phyloP scores from a whole-genome alignment of 2,888 invertebrate species.

The Clanis bilineata region DNA sequence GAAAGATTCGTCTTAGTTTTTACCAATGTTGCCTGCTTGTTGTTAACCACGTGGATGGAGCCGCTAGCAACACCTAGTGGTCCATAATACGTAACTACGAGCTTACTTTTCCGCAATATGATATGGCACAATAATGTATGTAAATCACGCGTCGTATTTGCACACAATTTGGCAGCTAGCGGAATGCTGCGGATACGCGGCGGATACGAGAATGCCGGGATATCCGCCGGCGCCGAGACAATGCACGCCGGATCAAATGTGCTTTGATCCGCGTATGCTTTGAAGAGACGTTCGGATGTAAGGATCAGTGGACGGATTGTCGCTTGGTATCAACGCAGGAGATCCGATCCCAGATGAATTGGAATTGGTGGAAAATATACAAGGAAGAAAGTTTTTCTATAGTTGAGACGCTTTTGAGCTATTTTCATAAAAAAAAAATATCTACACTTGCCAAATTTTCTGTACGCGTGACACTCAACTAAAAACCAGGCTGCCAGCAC shows the following conservation, averaged over 20 bases:
- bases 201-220: background rate
- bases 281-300: background rate
- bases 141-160: background rate
- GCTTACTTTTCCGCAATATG: background rate
- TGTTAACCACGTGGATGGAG: no score
- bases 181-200: background rate
- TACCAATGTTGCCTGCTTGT: no score
- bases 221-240: constrained; percentile 13
- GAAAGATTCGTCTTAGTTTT: no score
- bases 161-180: background rate
- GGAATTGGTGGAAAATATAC: background rate
- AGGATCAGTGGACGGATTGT: background rate
- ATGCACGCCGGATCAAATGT: background rate
- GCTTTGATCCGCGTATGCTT: background rate
- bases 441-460: no score
- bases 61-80: no score
- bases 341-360: background rate
- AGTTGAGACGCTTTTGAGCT: no score
- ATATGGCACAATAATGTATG: background rate
- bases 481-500: no score
- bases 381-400: no score
- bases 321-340: background rate
- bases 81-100: no score
- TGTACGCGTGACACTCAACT: no score
- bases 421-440: no score